Evolutionary conservation across 2,888 invertebrate genomes (phyloP), one percentile per base, ranked within the genome.

Genomic region (Netelia melanura): DNA sequence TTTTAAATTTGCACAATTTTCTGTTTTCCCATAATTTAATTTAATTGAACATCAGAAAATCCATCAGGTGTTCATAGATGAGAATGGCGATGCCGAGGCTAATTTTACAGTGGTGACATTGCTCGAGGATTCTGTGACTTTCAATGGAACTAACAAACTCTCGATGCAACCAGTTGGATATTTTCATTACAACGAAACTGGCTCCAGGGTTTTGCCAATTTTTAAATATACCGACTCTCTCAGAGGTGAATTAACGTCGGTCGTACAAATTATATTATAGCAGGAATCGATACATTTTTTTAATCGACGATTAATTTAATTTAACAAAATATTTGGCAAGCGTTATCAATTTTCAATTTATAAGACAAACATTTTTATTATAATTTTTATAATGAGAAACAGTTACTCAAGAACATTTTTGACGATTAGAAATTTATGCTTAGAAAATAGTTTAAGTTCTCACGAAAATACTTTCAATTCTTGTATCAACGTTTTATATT

Each of bases 51-150:
- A 23, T 17, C 17, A 58, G 58, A 58, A 17, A 65, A 52, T 54
- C 14, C 3, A 17, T 3, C 43, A 97, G 97, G 97, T 97, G 10
- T 96, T 96, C 89, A 98, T 98, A 90, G 98, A 98, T 92, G 95
- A 95, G 2, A 97, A 97, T 86, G 98, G 98, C 0, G 98, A 98
- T 90, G 98, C 98, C 0, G 98, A 98, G 91, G 98, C 98, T 0
- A 98, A 98, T 94, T 98, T 97, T 94, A 97, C 98, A 0, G 97
- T 98, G 0, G 96, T 98, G 30, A 96, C 97, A 0, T 94, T 98
- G 71, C 95, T 97, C 85, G 95, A 96, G 65, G 96, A 97, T 64
- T n/a, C 17, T 89, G 91, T 94, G 3, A 94, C 94, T 10, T 93
- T 93, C 85, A 94, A 94, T 87, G 95, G 95, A 0, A 94, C 95